Percentiles rank a stretch among this genome's conserved stretches.
Conservation (phyloP, 1,140 invertebrate genomes). For the Calosoma granatense region DNA sequence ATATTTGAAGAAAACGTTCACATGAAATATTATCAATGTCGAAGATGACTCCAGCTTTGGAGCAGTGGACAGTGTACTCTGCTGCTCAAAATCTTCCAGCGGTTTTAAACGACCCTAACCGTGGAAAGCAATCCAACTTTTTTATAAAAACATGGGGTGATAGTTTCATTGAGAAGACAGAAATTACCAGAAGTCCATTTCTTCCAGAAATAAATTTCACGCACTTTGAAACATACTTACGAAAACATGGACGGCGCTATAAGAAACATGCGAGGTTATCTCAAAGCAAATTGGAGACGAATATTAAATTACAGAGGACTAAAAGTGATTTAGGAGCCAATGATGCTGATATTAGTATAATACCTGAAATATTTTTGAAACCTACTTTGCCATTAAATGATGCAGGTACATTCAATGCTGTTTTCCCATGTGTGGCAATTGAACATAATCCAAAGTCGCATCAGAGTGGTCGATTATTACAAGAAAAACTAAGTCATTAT, state of each 20-base stretch:
- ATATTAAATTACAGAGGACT: constrained; percentile 16
- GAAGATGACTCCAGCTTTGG: constrained; percentile 30
- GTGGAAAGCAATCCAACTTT: constrained; percentile 82
- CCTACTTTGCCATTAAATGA: constrained; percentile 73
- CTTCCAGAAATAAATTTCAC: constrained; percentile 73
- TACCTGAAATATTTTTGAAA: constrained; percentile 83
- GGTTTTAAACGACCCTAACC: constrained; percentile 90
- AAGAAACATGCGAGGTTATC: constrained; percentile 42
- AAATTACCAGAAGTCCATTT: constrained; percentile 65
- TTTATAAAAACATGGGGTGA: constrained; percentile 98
- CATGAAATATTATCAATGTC: constrained; percentile 8
- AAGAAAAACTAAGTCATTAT: constrained; percentile 79
- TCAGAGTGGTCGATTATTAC: constrained; percentile 38
- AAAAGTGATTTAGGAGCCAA: constrained; percentile 16
- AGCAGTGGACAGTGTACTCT: constrained; percentile 66
- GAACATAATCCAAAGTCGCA: constrained; percentile 34
- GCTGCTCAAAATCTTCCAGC: constrained; percentile 91
- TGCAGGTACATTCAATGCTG: constrained; percentile 70
- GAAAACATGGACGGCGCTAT: constrained; percentile 57
- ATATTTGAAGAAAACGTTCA: too few species aligned
- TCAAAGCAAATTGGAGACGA: constrained; percentile 34
- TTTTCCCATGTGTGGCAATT: constrained; percentile 57
- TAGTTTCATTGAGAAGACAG: constrained; percentile 72
- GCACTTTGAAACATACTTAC: constrained; percentile 83
- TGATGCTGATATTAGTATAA: constrained; percentile 41